A percentile compares a stretch with the other conserved stretches of the same genome.
These are phyloP conservation scores for Thereuonema tuberculata DNA, from an alignment of 1,140 invertebrate species.

Conservation along the genomic window DNA sequence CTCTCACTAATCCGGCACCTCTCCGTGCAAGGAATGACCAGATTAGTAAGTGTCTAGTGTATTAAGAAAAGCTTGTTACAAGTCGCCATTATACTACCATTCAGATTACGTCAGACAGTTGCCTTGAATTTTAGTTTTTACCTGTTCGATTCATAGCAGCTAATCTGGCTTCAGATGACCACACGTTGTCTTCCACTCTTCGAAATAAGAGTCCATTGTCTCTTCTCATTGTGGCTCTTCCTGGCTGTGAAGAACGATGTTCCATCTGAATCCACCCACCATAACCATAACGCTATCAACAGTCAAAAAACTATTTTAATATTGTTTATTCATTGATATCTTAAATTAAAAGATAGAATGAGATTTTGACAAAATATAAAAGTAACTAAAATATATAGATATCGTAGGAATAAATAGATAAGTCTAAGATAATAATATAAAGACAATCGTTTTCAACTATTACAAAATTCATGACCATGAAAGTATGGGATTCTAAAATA, in stretches of 20 bases:
- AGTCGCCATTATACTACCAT: not conserved
- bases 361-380: too few species aligned
- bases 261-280: slow-evolving; percentile 42
- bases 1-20: not conserved
- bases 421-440: too few species aligned
- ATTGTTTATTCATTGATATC: too few species aligned
- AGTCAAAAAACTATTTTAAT: too few species aligned
- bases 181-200: slow-evolving; percentile 42
- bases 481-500: too few species aligned
- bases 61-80: not conserved
- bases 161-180: slow-evolving; percentile 33
- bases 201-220: slow-evolving; percentile 42
- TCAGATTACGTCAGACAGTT: not conserved
- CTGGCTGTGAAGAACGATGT: slow-evolving; percentile 26
- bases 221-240: slow-evolving; percentile 39
- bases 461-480: too few species aligned
- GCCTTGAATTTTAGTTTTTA: slow-evolving; percentile 9
- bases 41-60: not conserved
- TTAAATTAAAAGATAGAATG: too few species aligned
- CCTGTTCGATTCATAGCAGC: slow-evolving; percentile 37
- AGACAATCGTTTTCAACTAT: too few species aligned
- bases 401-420: too few species aligned
- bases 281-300: slow-evolving; percentile 40
- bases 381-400: too few species aligned
- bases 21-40: not conserved